Evolutionary conservation across 2,888 invertebrate species (phyloP), one percentile per base, ranked within the genome.

Genomic region (Cactoblastis cactorum): DNA sequence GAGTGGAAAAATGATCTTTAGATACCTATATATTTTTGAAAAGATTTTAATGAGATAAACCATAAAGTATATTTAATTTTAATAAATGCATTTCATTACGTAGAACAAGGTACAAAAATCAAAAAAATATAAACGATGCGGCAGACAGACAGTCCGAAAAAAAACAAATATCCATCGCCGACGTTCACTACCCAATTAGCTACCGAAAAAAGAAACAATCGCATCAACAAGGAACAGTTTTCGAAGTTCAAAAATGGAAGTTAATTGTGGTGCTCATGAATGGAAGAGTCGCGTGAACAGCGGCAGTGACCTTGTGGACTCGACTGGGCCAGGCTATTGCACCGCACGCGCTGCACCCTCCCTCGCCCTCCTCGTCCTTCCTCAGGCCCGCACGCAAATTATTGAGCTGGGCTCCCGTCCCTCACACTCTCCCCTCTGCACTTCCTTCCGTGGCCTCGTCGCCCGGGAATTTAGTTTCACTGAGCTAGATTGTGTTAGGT

Each of bases 251-350:
- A 74, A 76, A 75, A 69, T 70, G 63, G 63, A 58, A 70, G 63
- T 66, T 74, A 76, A 74, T 77, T 74, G 69, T 66, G 59, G 69
- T 65, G 53, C 55, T 70, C 76, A 82, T 83, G 83, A 83, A 83
- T 83, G 83, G 66, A 69, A 57, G 51, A 71, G 71, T 68, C 74
- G 74, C 78, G 78, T 77, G 78, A 70, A 66, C 62, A 62, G 61
- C 82, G 83, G 73, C 83, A 83, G 78, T 83, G 83, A 84, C 83
- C 83, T 83, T 83, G 83, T 69, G 68, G 70, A 59, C 68, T 68
- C 74, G 69, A 62, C 72, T 67, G 71, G 74, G 69, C 66, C 74
- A 72, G 80, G 82, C 77, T 81, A 76, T 78, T 80, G 81, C 82
- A 72, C 74, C 59, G 61, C 67, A 55, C 60, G 59, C 61, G 67